A percentile compares a stretch with the other conserved stretches of the same genome.
Evolutionary conservation across 2,888 invertebrate genomes (phyloP).

Genomic region (Eupithecia tripunctaria): DNA sequence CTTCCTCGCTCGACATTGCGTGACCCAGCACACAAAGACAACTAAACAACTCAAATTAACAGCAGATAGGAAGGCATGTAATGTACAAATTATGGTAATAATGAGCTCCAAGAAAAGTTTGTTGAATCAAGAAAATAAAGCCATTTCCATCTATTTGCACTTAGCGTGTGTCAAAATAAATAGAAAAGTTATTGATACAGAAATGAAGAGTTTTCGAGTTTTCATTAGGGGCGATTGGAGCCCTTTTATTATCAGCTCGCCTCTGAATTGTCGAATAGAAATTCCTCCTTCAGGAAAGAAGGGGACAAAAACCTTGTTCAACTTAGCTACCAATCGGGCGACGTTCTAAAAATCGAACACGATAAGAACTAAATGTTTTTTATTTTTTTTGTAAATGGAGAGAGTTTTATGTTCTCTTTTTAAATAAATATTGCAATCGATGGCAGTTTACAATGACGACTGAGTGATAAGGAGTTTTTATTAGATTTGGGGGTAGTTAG

Average conservation of each 20-base stretch:
- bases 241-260: constrained; percentile 85
- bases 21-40: constrained; percentile 39
- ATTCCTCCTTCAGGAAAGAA: constrained; percentile 74
- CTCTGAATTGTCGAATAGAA: constrained; percentile 84
- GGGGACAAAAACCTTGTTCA: constrained; percentile 80
- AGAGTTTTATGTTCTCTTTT: constrained; percentile 78
- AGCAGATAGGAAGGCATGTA: constrained; percentile 38
- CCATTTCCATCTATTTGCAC: constrained; percentile 52
- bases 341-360: constrained; percentile 84
- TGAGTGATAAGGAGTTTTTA: constrained; percentile 80
- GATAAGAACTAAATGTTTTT: constrained; percentile 82
- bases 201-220: constrained; percentile 79
- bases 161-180: constrained; percentile 58
- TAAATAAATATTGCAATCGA: constrained; percentile 79
- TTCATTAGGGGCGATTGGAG: constrained; percentile 83
- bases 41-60: constrained; percentile 43
- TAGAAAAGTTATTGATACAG: constrained; percentile 77
- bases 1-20: constrained; percentile 35
- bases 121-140: constrained; percentile 50
- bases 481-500: constrained; percentile 70
- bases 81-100: constrained; percentile 46
- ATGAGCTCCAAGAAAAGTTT: constrained; percentile 43
- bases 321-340: constrained; percentile 78
- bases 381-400: constrained; percentile 78
- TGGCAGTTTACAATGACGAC: constrained; percentile 73